Evolutionary conservation across 2,113 vertebrate species (phyloP), one percentile per base, ranked within the genome.

Genomic region (Carettochelys insculpta): DNA sequence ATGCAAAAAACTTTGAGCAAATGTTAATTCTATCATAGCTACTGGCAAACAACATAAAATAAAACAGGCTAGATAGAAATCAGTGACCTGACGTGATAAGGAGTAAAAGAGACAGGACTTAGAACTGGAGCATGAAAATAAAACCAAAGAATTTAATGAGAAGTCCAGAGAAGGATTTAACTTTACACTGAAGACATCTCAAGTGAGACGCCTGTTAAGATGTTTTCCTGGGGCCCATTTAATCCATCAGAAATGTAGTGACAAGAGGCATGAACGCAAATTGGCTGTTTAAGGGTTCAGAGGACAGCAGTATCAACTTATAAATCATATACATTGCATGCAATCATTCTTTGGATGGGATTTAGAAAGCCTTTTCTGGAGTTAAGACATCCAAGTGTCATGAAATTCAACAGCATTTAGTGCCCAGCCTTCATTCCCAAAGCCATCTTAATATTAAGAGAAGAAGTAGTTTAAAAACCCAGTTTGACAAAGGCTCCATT

Each of bases 181-280:
- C 54, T 83, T 81, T 41, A 91, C n/a, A 87, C 86, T 27, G 71
- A n/a, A 77, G 13, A 11, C 5, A 79, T 88, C 6, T 79, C 41
- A 45, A 43, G 41, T 25, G 50, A 68, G 88, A 81, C 54, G 48
- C 6, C 79, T 3, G 24, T 41, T 41, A 80, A 80, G 82, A 68
- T 1, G 0, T 73, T 88, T 85, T 45, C 7, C 20, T 90, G 61
- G 17, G 77, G 80, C 14, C 84, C 0, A 0, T 10, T 75, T 78
- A 10, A 27, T 16, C 25, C 78, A 78, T 43, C 2, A 81, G 41
- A 88, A 41, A 31, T 80, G 92, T 87, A 68, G 80, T 75, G 10
- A 83, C 24, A 65, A 41, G 94, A 85, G 38, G 25, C 8, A 80
- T 25, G 38, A 80, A 43, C 87, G 16, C 11, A 3, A 85, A 86